Evolutionary conservation across 1,140 invertebrate species (phyloP).

Genomic region (Gryon sp.): DNA sequence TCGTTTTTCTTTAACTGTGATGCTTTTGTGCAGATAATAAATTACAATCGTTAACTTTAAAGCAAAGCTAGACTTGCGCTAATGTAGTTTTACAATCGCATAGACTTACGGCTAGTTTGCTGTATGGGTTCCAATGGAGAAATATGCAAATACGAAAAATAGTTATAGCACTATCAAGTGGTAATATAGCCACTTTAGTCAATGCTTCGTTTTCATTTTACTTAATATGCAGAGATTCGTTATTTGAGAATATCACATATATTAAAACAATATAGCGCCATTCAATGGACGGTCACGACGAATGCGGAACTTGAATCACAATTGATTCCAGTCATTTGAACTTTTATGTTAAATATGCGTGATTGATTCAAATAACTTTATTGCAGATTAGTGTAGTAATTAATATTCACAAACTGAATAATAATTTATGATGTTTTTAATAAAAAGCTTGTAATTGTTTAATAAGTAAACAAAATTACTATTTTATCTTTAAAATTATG

Average conservation of each 20-base stretch:
- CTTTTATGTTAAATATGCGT: conserved; percentile 11
- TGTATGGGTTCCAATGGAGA: conserved; percentile 59
- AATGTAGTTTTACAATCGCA: conserved; percentile 58
- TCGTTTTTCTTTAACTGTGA: conserved; percentile 57
- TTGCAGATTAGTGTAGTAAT: too few relatives aligned
- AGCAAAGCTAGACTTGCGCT: conserved; percentile 45
- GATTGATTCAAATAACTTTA: too few relatives aligned
- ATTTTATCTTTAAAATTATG: too few relatives aligned
- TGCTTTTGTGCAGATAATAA: conserved; percentile 53
- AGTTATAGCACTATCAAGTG: conserved; percentile 54
- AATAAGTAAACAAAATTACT: too few relatives aligned
- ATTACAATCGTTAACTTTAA: conserved; percentile 57
- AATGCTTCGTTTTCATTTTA: conserved; percentile 38
- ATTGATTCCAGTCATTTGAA: conserved; percentile 7
- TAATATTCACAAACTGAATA: too few relatives aligned
- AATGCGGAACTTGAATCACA: conserved; percentile 10
- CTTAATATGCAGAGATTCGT: conserved; percentile 52
- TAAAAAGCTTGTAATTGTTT: too few relatives aligned
- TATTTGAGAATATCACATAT: conserved; percentile 51
- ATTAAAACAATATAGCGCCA: conserved; percentile 52
- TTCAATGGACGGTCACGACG: background rate
- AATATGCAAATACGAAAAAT: conserved; percentile 61
- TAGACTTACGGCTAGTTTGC: conserved; percentile 57
- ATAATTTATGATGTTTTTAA: too few relatives aligned
- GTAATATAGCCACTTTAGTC: conserved; percentile 60